Conservation (phyloP, 1,140 invertebrate genomes). For the Eciton burchellii region DNA sequence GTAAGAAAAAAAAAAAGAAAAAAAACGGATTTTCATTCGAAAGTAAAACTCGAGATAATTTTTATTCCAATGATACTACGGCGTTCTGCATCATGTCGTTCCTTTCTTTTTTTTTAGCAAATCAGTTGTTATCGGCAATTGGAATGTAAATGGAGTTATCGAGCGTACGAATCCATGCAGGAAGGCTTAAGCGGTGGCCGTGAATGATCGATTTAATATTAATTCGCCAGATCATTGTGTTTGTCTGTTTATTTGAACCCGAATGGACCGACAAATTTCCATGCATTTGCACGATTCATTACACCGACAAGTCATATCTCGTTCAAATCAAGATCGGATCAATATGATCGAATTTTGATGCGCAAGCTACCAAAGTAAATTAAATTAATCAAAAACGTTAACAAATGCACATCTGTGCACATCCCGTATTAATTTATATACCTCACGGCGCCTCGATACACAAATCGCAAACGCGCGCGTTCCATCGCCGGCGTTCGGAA, state of each 20-base stretch:
- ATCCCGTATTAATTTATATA: conserved; percentile 31
- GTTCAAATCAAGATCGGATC: conserved; percentile 50
- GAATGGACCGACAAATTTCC: conserved; percentile 36
- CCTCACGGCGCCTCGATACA: background rate
- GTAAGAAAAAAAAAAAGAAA: no score
- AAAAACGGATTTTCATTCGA: background rate
- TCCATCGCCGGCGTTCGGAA: background rate
- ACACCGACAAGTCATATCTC: conserved; percentile 53
- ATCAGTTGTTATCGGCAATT: conserved; percentile 34
- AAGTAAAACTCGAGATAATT: conserved; percentile 17
- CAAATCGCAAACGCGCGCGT: conserved; percentile 25
- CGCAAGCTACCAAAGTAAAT: conserved; percentile 21
- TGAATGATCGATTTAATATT: conserved; percentile 53
- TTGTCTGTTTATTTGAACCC: conserved; percentile 47
- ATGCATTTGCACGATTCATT: conserved; percentile 49
- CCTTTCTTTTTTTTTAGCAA: conserved; percentile 12
- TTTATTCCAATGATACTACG: background rate
- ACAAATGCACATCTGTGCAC: background rate
- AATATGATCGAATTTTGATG: conserved; percentile 28
- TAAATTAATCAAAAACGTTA: conserved; percentile 52
- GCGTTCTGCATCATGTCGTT: no score
- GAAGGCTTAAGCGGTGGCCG: conserved; percentile 41
- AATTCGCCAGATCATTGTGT: conserved; percentile 48
- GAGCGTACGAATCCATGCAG: conserved; percentile 49
- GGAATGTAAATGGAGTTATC: conserved; percentile 39